Evolutionary conservation across 1,140 invertebrate species (phyloP).

Genomic region (Listronotus oregonensis): DNA sequence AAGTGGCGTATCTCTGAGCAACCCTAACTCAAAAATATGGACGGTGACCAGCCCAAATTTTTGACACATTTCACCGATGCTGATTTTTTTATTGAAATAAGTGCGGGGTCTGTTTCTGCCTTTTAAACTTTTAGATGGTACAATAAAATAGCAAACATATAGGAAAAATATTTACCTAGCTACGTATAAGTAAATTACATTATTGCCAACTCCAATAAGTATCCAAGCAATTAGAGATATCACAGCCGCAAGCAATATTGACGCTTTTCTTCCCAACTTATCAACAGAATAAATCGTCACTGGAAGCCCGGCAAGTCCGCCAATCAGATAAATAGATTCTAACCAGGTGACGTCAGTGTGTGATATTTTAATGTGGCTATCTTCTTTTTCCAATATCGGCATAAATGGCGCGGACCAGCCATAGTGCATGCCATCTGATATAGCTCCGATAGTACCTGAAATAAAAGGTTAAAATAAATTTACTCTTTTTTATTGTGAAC

Average conservation of each 20-base stretch:
- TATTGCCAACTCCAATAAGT: slow-evolving; percentile 59
- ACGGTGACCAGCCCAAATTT: too few relatives aligned
- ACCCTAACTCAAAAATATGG: too few relatives aligned
- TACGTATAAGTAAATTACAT: slow-evolving; percentile 58
- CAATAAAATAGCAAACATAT: too few relatives aligned
- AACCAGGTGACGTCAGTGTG: slow-evolving; percentile 63
- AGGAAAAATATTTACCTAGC: too few relatives aligned
- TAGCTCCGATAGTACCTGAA: slow-evolving; percentile 47
- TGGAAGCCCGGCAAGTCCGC: slow-evolving; percentile 65
- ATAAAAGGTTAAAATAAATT: slow-evolving; percentile 5
- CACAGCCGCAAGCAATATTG: slow-evolving; percentile 61
- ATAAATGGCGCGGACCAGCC: slow-evolving; percentile 69
- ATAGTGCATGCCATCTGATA: slow-evolving; percentile 51
- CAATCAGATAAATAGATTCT: slow-evolving; percentile 65
- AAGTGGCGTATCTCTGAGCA: too few relatives aligned
- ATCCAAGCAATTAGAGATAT: slow-evolving; percentile 69
- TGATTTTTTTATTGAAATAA: too few relatives aligned
- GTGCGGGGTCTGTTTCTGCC: too few relatives aligned
- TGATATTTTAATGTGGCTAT: slow-evolving; percentile 49
- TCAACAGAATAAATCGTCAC: slow-evolving; percentile 63
- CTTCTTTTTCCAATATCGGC: slow-evolving; percentile 55
- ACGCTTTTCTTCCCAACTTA: slow-evolving; percentile 65
- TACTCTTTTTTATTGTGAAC: not conserved
- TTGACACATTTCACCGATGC: too few relatives aligned
- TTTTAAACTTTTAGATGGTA: too few relatives aligned